Conservation (phyloP, 2,888 invertebrate species). For the Sicus ferrugineus region DNA sequence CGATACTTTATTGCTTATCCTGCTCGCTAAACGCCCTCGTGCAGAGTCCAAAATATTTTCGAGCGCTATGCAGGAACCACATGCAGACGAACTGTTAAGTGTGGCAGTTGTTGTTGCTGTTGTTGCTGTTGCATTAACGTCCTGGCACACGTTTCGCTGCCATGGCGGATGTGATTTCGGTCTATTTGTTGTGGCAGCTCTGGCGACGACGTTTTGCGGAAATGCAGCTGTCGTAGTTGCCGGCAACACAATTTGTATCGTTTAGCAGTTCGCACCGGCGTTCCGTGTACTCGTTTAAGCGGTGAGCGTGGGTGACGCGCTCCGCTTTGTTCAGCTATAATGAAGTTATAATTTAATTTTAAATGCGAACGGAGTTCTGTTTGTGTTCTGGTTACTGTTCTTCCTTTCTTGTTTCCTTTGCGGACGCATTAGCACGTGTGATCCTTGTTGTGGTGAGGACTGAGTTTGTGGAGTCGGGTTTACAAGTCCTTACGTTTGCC, state of each 20-base stretch:
- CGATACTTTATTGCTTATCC: neutral
- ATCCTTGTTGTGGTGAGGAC: neutral
- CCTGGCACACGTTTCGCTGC: neutral
- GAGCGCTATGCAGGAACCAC: neutral
- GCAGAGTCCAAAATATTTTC: neutral
- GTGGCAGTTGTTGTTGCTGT: neutral
- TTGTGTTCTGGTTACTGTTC: neutral
- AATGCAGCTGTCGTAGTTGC: neutral
- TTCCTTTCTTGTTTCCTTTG: neutral
- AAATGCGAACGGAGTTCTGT: neutral
- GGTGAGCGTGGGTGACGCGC: neutral
- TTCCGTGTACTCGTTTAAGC: neutral
- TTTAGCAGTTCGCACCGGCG: neutral
- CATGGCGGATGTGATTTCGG: too few species aligned
- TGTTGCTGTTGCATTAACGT: neutral
- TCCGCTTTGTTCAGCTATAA: neutral
- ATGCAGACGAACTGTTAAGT: neutral
- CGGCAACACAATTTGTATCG: neutral
- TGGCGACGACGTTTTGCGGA: neutral
- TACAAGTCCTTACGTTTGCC: neutral
- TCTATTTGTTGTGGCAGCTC: neutral
- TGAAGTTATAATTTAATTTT: neutral
- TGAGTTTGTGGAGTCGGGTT: neutral
- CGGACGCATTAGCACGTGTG: neutral
- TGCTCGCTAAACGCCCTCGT: neutral